Base-by-base conservation (phyloP, 2,113 vertebrate species). In the Cacatua alba region DNA sequence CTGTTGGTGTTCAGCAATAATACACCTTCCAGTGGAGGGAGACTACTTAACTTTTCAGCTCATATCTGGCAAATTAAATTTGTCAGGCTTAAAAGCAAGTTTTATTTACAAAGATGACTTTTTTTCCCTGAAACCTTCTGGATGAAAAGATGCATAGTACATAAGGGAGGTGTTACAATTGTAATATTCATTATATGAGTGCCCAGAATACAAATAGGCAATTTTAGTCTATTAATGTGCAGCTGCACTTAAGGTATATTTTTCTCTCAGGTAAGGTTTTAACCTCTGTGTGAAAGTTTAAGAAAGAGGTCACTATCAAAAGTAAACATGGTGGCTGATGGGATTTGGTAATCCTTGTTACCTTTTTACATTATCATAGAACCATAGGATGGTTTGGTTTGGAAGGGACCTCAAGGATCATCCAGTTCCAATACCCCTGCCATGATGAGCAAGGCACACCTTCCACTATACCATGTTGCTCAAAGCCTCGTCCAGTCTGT, bases 1-100 rank as follows among this genome's bases (percentile, higher is more conserved):
- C 0, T 55, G 7, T 31, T 70, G 17, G 15, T 48, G 29, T 41
- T 86, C 59, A 62, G 57, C 65, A 46, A 0, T 18, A 46, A 0
- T 18, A 46, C 23, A 19, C 44, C 43, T 90, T 35, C 15, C 49
- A 48, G 20, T 6, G 25, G 48, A 82, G 26, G 65, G 35, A 72
- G 72, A 10, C 33, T 23, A 6, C 44, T 64, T 21, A 57, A 44
- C n/a, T 90, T 78, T 41, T 46, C 35, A 59, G 10, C 49, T 72
- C 8, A 0, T 21, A 82, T 18, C 19, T 53, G 14, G 17, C 11
- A 85, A 72, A 57, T 57, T 1, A 72, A 48, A 72, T 59, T 57
- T 65, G 2, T 25, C 6, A 20, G 13, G 29, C 43, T 48, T 52
- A 82, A 80, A 88, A 57, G 25, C 24, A 63, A 51, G 20, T 9